Conservation (phyloP, 2,113 vertebrate genomes). For the Eulemur rufifrons region DNA sequence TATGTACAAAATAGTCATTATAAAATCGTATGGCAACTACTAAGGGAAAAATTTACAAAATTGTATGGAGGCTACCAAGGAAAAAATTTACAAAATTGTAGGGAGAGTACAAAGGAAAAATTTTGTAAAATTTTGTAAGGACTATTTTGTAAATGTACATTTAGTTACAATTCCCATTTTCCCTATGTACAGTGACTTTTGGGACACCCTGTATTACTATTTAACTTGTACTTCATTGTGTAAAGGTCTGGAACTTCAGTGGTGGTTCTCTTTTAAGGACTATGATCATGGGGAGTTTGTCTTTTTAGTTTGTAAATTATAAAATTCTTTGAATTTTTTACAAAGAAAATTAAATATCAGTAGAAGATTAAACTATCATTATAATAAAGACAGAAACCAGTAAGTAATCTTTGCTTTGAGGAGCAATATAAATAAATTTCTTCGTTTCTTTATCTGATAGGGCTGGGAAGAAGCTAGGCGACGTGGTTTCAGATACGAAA, state of each 20-base stretch:
- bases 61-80: too few species aligned
- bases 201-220: not conserved
- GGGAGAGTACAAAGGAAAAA: too few species aligned
- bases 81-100: too few species aligned
- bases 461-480: conserved; percentile 95
- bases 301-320: not conserved
- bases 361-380: not conserved
- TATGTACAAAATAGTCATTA: too few species aligned
- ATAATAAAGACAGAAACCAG: not conserved
- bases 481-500: conserved; percentile 90
- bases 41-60: too few species aligned
- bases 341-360: not conserved
- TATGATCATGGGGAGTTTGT: not conserved
- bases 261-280: not conserved
- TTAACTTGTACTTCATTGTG: not conserved
- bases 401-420: not conserved
- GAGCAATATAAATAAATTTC: not conserved
- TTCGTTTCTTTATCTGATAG: conserved; percentile 77
- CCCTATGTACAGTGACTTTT: too few species aligned
- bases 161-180: too few species aligned
- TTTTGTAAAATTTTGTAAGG: too few species aligned
- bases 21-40: too few species aligned
- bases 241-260: not conserved
- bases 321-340: not conserved
- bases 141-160: too few species aligned